phyloP scores from a whole-genome alignment of 2,113 vertebrate genomes.

The Cinclus mexicanus region DNA sequence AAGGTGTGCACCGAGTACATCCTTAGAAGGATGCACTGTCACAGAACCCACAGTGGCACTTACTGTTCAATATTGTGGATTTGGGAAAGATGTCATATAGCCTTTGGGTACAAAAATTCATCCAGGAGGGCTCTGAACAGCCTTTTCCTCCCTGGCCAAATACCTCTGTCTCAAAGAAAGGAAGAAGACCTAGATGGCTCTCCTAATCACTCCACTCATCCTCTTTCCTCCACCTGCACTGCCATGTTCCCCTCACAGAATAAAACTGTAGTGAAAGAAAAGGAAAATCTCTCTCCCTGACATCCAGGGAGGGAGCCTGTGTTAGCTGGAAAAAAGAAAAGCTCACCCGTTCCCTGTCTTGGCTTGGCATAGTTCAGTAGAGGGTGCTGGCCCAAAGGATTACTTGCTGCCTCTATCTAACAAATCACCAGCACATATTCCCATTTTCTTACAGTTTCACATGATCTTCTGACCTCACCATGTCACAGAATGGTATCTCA shows the following conservation, averaged over 20 bases:
- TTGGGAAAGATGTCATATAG: background rate
- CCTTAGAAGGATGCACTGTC: background rate
- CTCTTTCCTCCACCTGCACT: background rate
- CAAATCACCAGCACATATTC: background rate
- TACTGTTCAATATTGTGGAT: background rate
- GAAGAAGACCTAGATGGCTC: background rate
- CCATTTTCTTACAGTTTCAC: background rate
- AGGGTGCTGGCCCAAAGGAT: background rate
- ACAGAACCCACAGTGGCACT: background rate
- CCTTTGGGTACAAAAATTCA: background rate
- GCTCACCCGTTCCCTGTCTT: fast-evolving
- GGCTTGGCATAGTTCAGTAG: background rate
- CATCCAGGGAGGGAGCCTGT: background rate
- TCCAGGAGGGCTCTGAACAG: background rate
- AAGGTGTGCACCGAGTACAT: background rate
- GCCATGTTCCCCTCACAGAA: background rate
- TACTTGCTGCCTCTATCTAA: background rate
- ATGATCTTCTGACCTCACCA: background rate
- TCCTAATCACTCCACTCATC: background rate
- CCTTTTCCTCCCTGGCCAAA: background rate
- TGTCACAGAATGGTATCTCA: background rate
- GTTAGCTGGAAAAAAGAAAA: background rate
- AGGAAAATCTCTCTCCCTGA: background rate
- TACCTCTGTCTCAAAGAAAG: background rate
- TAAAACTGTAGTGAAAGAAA: background rate